These are phyloP conservation scores for Araneus ventricosus DNA, from an alignment of 1,140 invertebrate species.

Conservation along the genomic window DNA sequence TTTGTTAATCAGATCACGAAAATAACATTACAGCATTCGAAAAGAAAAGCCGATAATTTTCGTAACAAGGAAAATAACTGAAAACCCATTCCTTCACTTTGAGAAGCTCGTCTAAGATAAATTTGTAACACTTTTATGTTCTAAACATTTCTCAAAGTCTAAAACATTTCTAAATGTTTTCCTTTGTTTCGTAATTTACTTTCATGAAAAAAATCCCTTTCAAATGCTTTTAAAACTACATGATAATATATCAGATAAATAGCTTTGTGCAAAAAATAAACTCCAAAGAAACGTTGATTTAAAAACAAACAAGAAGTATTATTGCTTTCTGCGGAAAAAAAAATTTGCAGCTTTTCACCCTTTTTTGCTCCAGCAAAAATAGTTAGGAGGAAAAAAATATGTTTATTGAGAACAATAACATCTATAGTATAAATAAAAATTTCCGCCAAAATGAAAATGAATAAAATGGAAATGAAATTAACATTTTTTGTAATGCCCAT, in stretches of 20 bases:
- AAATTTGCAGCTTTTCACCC: background rate
- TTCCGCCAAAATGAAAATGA: constrained; percentile 40
- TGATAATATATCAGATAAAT: constrained; percentile 19
- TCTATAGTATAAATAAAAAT: constrained; percentile 31
- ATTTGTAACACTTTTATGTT: background rate
- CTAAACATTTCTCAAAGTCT: background rate
- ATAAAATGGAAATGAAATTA: constrained; percentile 46
- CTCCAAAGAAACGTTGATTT: background rate
- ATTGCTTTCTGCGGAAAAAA: too few species aligned
- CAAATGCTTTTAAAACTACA: background rate
- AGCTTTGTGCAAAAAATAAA: background rate
- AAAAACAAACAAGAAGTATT: constrained; percentile 32
- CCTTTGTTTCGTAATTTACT: background rate
- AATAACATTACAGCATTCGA: too few species aligned
- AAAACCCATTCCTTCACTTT: too few species aligned
- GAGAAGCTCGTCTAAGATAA: too few species aligned
- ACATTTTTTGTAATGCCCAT: background rate
- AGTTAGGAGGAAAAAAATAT: background rate
- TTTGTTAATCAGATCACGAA: too few species aligned
- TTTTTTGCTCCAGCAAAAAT: constrained; percentile 30
- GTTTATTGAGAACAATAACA: constrained; percentile 49
- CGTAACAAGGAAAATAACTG: too few species aligned
- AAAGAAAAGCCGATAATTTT: too few species aligned
- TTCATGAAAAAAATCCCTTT: background rate
- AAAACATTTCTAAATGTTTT: constrained; percentile 3